Evolutionary conservation across 2,888 invertebrate genomes (phyloP).

Genomic region (Endotricha flammealis): DNA sequence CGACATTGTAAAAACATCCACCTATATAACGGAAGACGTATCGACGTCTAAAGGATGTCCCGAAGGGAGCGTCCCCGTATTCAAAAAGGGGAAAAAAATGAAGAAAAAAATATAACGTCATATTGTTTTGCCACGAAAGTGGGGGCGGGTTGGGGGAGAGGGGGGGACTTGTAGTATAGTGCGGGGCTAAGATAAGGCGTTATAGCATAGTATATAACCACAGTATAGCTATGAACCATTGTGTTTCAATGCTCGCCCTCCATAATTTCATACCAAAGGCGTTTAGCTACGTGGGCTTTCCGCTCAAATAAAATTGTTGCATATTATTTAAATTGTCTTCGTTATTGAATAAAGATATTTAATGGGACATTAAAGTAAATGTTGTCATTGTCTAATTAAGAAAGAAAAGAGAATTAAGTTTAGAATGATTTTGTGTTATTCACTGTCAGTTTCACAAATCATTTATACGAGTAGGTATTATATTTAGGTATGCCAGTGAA

Average conservation of each 20-base stretch:
- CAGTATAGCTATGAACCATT: conserved; percentile 47
- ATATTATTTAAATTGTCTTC: conserved; percentile 8
- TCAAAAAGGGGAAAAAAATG: conserved; percentile 73
- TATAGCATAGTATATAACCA: conserved; percentile 49
- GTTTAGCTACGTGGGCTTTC: conserved; percentile 35
- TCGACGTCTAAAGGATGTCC: conserved; percentile 59
- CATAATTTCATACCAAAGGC: conserved; percentile 53
- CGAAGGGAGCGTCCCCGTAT: conserved; percentile 60
- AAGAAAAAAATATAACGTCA: conserved; percentile 77
- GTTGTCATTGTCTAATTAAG: no score
- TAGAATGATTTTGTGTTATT: no score
- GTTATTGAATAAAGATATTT: background rate
- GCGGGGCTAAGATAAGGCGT: conserved; percentile 67
- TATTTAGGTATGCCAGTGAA: no score
- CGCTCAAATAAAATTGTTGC: conserved; percentile 14
- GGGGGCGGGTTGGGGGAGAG: conserved; percentile 38
- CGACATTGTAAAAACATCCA: conserved; percentile 34
- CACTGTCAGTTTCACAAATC: no score
- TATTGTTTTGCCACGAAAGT: conserved; percentile 73
- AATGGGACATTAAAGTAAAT: no score
- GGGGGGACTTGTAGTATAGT: conserved; percentile 63
- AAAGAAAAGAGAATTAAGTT: no score
- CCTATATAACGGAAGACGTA: conserved; percentile 51
- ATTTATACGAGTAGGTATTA: no score
- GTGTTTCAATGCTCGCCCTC: conserved; percentile 54